phyloP scores from a whole-genome alignment of 2,888 invertebrate genomes.

The Arenicola marina region DNA sequence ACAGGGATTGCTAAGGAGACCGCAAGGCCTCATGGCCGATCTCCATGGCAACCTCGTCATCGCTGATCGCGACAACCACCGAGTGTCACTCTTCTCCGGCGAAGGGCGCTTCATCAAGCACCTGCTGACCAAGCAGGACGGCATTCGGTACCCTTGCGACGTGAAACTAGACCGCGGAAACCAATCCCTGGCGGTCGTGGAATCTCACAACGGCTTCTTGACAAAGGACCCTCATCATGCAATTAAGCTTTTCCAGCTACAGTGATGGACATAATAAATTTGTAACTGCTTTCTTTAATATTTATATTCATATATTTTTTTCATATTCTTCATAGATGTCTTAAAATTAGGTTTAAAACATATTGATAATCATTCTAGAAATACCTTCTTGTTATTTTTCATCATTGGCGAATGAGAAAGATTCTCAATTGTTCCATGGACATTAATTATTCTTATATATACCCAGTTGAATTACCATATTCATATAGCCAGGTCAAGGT shows the following conservation, averaged over 20 bases:
- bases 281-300: no score
- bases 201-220: slow-evolving; percentile 28
- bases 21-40: slow-evolving; percentile 28
- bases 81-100: slow-evolving; percentile 23
- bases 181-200: slow-evolving; percentile 24
- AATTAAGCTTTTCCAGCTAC: slow-evolving; percentile 24
- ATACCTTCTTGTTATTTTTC: no score
- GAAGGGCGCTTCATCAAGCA: slow-evolving; percentile 27
- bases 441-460: no score
- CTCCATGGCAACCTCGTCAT: slow-evolving; percentile 25
- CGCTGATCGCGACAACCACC: slow-evolving; percentile 32
- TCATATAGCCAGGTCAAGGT: no score
- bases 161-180: slow-evolving; percentile 4
- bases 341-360: no score
- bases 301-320: no score
- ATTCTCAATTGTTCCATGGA: no score
- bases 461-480: no score
- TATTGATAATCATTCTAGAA: no score
- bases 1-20: slow-evolving; percentile 16
- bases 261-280: no score
- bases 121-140: slow-evolving; percentile 22
- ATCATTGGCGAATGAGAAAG: no score
- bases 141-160: slow-evolving; percentile 26
- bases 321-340: no score
- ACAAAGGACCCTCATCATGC: slow-evolving; percentile 31